Conservation (phyloP, 53 echinoderm and acorn worm genomes). For the Actinopyga echinites region DNA sequence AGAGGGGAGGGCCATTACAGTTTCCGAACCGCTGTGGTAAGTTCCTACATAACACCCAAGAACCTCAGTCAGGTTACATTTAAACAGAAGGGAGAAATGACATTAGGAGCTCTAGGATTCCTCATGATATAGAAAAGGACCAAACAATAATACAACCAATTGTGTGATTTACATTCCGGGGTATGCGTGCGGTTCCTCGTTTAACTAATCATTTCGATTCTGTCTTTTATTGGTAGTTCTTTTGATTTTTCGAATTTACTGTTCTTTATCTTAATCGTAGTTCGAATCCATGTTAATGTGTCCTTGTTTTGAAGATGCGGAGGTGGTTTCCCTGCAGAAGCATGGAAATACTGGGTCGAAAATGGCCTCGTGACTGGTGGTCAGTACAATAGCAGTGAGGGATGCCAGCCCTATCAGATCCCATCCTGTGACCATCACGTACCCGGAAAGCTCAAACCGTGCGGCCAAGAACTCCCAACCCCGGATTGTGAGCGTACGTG, state of each 20-base stretch:
- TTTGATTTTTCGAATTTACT: too few relatives aligned
- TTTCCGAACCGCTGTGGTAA: too few relatives aligned
- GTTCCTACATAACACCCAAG: too few relatives aligned
- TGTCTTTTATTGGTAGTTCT: too few relatives aligned
- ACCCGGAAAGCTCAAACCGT: slow-evolving; percentile 68
- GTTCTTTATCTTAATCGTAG: too few relatives aligned
- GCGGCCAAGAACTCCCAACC: slow-evolving; percentile 59
- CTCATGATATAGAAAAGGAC: not conserved
- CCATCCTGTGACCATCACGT: slow-evolving; percentile 82
- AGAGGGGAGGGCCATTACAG: too few relatives aligned
- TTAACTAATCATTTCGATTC: too few relatives aligned
- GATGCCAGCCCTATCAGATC: slow-evolving; percentile 90
- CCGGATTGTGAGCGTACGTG: slow-evolving; percentile 61
- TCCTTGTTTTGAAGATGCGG: slow-evolving; percentile 59
- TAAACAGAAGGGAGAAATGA: too few relatives aligned
- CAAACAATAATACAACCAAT: not conserved
- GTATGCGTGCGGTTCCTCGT: too few relatives aligned
- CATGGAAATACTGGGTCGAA: slow-evolving; percentile 75
- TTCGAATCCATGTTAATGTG: too few relatives aligned
- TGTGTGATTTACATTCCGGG: not conserved
- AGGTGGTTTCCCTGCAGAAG: slow-evolving; percentile 75
- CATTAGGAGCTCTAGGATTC: too few relatives aligned
- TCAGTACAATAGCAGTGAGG: slow-evolving; percentile 63
- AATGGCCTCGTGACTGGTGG: slow-evolving; percentile 86
- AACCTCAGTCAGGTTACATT: too few relatives aligned